phyloP scores from a whole-genome alignment of 2,888 invertebrate genomes.

The Deilephila elpenor region DNA sequence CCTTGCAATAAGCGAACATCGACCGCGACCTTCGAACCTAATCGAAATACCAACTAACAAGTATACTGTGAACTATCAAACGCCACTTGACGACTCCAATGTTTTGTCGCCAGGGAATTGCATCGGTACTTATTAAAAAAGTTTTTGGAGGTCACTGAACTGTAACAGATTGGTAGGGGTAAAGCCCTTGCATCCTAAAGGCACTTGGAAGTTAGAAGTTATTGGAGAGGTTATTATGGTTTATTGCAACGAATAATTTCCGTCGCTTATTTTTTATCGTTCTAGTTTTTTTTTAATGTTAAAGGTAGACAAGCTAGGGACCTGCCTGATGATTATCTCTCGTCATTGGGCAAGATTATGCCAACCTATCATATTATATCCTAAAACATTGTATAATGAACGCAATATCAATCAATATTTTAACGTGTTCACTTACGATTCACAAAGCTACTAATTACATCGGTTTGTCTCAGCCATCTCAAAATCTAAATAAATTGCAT shows the following conservation, averaged over 20 bases:
- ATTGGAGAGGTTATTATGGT: neutral
- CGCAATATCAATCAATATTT: too few species aligned
- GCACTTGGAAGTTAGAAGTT: neutral
- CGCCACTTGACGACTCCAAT: neutral
- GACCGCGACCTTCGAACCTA: slow-evolving; percentile 5
- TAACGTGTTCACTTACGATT: too few species aligned
- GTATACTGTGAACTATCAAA: neutral
- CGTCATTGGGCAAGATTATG: too few species aligned
- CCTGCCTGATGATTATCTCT: too few species aligned
- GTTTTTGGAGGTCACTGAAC: slow-evolving; percentile 4
- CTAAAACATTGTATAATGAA: too few species aligned
- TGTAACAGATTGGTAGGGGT: slow-evolving; percentile 15
- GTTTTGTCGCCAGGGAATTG: neutral
- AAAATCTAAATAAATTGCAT: neutral
- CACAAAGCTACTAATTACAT: too few species aligned
- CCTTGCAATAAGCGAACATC: slow-evolving; percentile 14
- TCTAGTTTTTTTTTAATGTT: neutral
- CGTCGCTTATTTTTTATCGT: neutral
- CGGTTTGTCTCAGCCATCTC: too few species aligned
- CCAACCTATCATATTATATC: too few species aligned
- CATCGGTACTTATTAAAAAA: slow-evolving; percentile 24
- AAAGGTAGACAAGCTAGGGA: too few species aligned
- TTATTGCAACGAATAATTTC: neutral
- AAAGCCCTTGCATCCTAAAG: slow-evolving; percentile 1
- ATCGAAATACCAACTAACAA: slow-evolving; percentile 10